A percentile compares a stretch with the other conserved stretches of the same genome.
phyloP scores from a whole-genome alignment of 2,797 vertebrate species.

The Malurus leucopterus region DNA sequence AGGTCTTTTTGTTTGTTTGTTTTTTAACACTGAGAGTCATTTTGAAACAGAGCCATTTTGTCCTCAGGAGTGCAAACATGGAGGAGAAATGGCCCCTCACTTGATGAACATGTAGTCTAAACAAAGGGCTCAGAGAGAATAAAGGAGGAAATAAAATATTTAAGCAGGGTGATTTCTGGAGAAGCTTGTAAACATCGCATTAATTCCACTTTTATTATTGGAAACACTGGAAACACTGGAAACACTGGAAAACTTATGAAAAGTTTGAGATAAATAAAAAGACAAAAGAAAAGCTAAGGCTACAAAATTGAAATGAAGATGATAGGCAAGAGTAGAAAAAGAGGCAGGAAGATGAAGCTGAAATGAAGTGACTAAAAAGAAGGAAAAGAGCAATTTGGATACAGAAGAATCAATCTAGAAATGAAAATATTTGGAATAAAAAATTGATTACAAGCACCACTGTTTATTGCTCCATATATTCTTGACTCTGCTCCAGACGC shows the following conservation, averaged over 20 bases:
- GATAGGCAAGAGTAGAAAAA: neutral
- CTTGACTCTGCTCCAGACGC: neutral
- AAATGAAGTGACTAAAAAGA: neutral
- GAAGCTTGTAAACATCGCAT: neutral
- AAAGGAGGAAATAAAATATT: conserved; percentile 4
- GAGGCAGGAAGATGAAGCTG: neutral
- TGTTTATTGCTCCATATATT: neutral
- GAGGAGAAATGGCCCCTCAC: neutral
- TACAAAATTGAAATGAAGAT: neutral
- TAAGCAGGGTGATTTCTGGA: neutral
- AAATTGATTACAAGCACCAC: neutral
- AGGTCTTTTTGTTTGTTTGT: neutral
- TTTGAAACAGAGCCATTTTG: neutral
- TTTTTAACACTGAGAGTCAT: neutral
- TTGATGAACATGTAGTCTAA: conserved; percentile 13
- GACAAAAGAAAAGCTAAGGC: neutral
- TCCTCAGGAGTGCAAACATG: neutral
- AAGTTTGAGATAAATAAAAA: neutral
- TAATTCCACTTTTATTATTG: conserved; percentile 10
- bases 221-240: neutral
- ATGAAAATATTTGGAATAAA: neutral
- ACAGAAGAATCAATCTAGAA: neutral
- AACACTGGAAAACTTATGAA: neutral
- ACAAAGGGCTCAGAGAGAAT: neutral
- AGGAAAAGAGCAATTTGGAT: neutral